Percentiles rank a stretch among this genome's conserved stretches.
phyloP scores from a whole-genome alignment of 2,113 vertebrate species.

The Brienomyrus longianalis region DNA sequence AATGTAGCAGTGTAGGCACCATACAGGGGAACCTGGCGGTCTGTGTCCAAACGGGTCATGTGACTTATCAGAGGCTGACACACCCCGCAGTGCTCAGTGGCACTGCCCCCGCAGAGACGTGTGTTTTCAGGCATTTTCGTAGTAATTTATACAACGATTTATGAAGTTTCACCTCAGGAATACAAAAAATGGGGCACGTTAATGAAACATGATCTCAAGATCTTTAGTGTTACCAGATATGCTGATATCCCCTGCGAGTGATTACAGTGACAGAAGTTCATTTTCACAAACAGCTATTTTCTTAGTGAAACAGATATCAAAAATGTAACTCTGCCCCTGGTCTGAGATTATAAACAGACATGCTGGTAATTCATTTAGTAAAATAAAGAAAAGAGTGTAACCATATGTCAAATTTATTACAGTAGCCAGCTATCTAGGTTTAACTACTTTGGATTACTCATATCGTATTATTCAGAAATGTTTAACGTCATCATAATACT shows the following conservation, averaged over 20 bases:
- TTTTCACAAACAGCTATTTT: background rate
- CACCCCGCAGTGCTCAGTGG: background rate
- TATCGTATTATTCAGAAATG: background rate
- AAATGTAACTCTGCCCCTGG: background rate
- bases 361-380: background rate
- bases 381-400: background rate
- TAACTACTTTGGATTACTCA: background rate
- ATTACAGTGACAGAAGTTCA: background rate
- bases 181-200: background rate
- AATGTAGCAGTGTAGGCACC: too few species aligned
- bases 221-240: background rate
- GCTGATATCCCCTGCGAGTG: background rate
- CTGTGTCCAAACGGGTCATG: background rate
- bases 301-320: background rate
- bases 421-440: background rate
- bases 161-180: background rate
- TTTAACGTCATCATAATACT: background rate
- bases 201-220: background rate
- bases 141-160: background rate
- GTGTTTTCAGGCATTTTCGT: background rate
- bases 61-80: background rate
- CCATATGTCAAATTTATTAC: background rate
- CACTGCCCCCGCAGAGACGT: background rate
- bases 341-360: background rate
- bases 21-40: background rate